Base-by-base conservation (phyloP, 2,888 invertebrate genomes). In the Bugulina stolonifera region DNA sequence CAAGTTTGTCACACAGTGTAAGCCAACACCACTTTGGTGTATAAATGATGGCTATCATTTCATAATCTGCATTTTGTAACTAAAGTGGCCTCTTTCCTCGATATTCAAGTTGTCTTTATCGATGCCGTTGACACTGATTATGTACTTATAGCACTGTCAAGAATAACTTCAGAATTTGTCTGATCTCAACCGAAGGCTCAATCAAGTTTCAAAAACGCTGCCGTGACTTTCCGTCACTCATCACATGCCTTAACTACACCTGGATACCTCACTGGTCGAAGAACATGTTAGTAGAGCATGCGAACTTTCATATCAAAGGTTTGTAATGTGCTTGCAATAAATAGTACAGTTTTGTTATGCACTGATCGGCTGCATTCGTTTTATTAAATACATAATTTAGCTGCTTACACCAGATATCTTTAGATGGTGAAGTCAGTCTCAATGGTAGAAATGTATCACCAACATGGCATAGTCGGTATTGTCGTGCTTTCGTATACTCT, bases 241-340 rank as follows among this genome's bases (percentile, higher is more conserved):
- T 81, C 34, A 82, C 83, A 73, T 83, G 79, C 75, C 80, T 83
- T 72, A 83, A 82, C 76, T 81, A 83, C 75, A 75, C 83, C 71
- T 84, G 83, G 82, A 80, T 82, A 73, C 80, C 79, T 29, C 84
- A 84, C 75, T 83, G 83, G 83, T 77, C 79, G 43, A 81, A 81
- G 74, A 73, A 77, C 2, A 79, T 80, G 74, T 79, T 84, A n/a
- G 81, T 84, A 25, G 77, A 82, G 23, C 82, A 83, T 76, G 81
- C 83, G 27, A 52, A 78, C 32, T 82, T 79, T 73, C 83, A 83
- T 73, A 77, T 83, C 52, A 78, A 79, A 73, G 77, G 82, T 81
- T 35, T 52, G 73, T 69, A 14, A n/a, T n/a, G n/a, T n/a, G n/a
- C n/a, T n/a, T n/a, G n/a, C n/a, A n/a, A 72, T 2, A 27, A 27